Conservation (phyloP, 2,888 invertebrate species). For the Stictocephala bisonia region DNA sequence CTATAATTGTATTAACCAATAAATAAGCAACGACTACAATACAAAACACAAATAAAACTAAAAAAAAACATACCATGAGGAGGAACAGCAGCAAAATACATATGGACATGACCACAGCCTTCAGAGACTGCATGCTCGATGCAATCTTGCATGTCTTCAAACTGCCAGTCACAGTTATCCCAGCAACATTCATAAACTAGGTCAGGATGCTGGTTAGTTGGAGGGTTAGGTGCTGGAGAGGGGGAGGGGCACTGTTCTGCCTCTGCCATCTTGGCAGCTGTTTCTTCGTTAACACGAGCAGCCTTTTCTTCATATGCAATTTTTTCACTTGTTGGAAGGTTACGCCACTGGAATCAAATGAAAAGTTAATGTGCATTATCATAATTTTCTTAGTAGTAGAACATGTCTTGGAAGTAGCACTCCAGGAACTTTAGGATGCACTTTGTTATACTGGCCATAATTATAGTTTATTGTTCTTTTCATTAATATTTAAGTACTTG, state of each 20-base stretch:
- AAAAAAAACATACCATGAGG: conserved; percentile 61
- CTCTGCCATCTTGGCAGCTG: conserved; percentile 73
- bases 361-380: too few relatives aligned
- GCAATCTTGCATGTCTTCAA: conserved; percentile 88
- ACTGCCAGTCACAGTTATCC: conserved; percentile 94
- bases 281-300: conserved; percentile 88
- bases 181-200: conserved; percentile 87
- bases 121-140: conserved; percentile 91
- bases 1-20: too few relatives aligned
- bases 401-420: too few relatives aligned
- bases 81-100: conserved; percentile 66
- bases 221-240: conserved; percentile 63
- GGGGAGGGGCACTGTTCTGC: conserved; percentile 63
- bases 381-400: too few relatives aligned
- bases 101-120: conserved; percentile 78
- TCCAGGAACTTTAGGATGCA: too few relatives aligned
- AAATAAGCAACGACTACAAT: too few relatives aligned
- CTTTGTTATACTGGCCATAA: too few relatives aligned
- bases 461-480: too few relatives aligned
- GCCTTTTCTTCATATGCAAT: conserved; percentile 96
- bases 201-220: conserved; percentile 54
- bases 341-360: conserved; percentile 93
- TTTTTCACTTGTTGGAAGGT: conserved; percentile 86
- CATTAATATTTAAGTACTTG: too few relatives aligned
- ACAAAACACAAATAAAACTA: too few relatives aligned